Evolutionary conservation across 1,140 invertebrate species (phyloP).

Genomic region (Ylistrum balloti): DNA sequence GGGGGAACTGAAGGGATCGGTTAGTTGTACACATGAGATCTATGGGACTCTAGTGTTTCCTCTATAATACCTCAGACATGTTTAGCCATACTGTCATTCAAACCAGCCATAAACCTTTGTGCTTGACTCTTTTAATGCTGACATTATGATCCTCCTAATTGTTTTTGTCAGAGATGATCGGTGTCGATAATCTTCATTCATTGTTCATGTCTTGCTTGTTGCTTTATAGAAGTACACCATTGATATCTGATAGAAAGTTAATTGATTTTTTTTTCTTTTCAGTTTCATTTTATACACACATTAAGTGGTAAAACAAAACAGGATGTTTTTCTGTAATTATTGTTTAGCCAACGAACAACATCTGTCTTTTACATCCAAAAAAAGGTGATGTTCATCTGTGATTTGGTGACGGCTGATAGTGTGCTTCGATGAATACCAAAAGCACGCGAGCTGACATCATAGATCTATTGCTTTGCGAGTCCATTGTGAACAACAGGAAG

Average conservation of each 20-base stretch:
- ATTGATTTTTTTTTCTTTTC: neutral
- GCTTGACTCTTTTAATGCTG: neutral
- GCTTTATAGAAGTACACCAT: neutral
- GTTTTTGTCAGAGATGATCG: neutral
- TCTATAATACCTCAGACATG: neutral
- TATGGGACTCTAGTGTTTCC: neutral
- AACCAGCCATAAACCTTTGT: neutral
- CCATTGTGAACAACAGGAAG: neutral
- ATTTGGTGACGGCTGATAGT: neutral
- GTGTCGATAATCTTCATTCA: neutral
- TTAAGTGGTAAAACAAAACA: neutral
- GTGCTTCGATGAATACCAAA: too few relatives aligned
- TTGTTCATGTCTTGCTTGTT: neutral
- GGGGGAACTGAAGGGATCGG: too few relatives aligned
- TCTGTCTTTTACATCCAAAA: neutral
- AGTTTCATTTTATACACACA: neutral
- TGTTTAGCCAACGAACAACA: neutral
- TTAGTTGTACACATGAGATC: neutral
- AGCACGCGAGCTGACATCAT: neutral
- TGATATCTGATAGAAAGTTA: neutral
- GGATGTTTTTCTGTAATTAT: neutral
- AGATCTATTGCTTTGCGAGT: neutral
- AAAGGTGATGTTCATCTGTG: neutral
- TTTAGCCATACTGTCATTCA: neutral
- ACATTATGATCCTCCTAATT: slow-evolving; percentile 7